Base-by-base conservation (phyloP, 2,888 invertebrate genomes). In the Ophioninae sp. region DNA sequence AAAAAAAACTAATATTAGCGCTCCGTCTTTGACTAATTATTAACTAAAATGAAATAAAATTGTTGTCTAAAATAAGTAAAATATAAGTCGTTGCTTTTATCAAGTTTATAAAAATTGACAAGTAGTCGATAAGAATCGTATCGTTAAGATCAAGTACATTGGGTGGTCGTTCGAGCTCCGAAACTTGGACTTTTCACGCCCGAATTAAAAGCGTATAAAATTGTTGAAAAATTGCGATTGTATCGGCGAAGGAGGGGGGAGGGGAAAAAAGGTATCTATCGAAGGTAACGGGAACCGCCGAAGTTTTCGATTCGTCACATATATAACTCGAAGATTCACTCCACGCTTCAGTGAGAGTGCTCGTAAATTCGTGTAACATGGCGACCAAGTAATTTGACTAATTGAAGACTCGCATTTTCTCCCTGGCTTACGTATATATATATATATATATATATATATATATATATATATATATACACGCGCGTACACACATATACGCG, bases 351-450 rank as follows among this genome's bases (percentile, higher is more conserved):
- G 74, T 39, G 44, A 74, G 76, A 77, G 59, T 70, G 81, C 39
- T 50, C 57, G 75, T 79, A 84, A 84, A 84, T 84, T 81, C 81
- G 83, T 39, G 70, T 79, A 79, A 83, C 69, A 79, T 64, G 78
- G 72, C 78, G 81, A 61, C 67, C 67, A 50, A 81, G 85, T 74
- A 81, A 85, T 83, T 83, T 83, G 81, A 83, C 83, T 85, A 85
- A 85, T 85, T 85, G 85, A 85, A 83, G 72, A 65, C 68, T 81
- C 81, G 83, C 72, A 61, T 83, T 85, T 81, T 85, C 79, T 67
- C 75, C 70, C 78, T 78, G 39, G 17, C 20, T 44, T 44, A 21
- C 6, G n/a, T 65, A 64, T 64, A 64, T 20, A 23, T 61, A 61
- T 44, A 61, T 57, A n/a, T 57, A n/a, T 56, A 67, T 67, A 59